A percentile compares a stretch with the other conserved stretches of the same genome.
Conservation (phyloP, 2,888 invertebrate genomes). For the Argyresthia albistria region DNA sequence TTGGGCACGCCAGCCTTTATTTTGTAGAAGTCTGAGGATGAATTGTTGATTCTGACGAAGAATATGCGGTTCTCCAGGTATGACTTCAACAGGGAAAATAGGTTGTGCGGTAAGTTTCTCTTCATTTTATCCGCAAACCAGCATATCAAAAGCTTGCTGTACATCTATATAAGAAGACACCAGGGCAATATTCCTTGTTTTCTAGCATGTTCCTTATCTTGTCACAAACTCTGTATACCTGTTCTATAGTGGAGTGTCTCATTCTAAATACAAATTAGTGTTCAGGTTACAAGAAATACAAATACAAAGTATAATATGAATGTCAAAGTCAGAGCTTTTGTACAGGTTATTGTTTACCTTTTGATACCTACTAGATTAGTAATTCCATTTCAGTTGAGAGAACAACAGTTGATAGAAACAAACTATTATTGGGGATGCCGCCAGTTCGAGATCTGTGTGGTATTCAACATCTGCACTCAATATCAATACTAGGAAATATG, state of each 20-base stretch:
- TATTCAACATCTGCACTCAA: too few species aligned
- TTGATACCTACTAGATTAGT: too few species aligned
- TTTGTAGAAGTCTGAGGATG: conserved; percentile 1
- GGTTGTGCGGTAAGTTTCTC: conserved; percentile 5
- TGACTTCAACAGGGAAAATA: neutral
- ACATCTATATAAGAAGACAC: conserved; percentile 15
- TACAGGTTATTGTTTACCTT: too few species aligned
- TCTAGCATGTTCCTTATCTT: conserved; percentile 10
- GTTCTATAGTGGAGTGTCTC: conserved; percentile 12
- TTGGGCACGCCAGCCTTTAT: conserved; percentile 5
- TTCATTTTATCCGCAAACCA: conserved; percentile 14
- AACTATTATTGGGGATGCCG: too few species aligned
- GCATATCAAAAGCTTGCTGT: conserved; percentile 16
- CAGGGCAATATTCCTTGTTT: conserved; percentile 15
- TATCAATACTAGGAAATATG: too few species aligned
- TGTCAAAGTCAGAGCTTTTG: too few species aligned
- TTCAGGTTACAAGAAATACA: too few species aligned
- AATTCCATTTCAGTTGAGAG: too few species aligned
- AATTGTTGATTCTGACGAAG: conserved; percentile 1
- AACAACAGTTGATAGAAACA: too few species aligned
- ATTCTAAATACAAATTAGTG: conserved; percentile 9
- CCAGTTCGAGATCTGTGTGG: too few species aligned
- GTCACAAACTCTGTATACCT: conserved; percentile 12
- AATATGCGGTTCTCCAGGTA: conserved; percentile 4
- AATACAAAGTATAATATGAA: too few species aligned